Base-by-base conservation (phyloP, 2,113 vertebrate genomes). In the Tursiops truncatus region DNA sequence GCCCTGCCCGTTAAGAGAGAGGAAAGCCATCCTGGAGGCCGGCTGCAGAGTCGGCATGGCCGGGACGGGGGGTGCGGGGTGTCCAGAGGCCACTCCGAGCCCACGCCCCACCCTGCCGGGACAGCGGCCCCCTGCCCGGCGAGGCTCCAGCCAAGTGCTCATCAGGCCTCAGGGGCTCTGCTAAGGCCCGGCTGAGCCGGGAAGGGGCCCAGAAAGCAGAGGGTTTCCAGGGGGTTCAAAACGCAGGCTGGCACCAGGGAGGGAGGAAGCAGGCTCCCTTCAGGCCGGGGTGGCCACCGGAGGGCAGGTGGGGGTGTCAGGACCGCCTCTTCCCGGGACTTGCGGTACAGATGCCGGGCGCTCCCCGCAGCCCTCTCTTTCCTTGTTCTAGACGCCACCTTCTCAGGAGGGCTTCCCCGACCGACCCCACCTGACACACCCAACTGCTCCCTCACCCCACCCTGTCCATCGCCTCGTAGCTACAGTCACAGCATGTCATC, bases 271-370 rank as follows among this genome's bases (percentile, higher is more conserved):
- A 8, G 3, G 8, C 74, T 60, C 53, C 81, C 20, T 58, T 23
- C 36, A 36, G 41, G 28, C 38, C 31, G 38, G 36, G 10, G 20
- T 41, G 50, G 17, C 25, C 26, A 3, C 47, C 36, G 5, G 47
- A 41, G 36, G 91, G 14, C 28, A 0, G 8, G 13, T 26, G 26
- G 2, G 3, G 2, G 3, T 31, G 12, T 25, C n/a, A 23, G 8
- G 41, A 38, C 68, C 18, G 0, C 50, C 23, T n/a, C 20, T 65
- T 60, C 9, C 18, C 10, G 1, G 23, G 90, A 36, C 20, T 65
- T 11, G 0, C 2, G 31, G 50, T 2, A 58, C 50, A 36, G 6
- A 36, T 56, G 50, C 20, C n/a, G 6, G 74, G 50, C 1, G 0
- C 7, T 25, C 44, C 70, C 81, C 21, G 6, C n/a, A 26, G 44